Percentiles rank a stretch among this genome's conserved stretches.
phyloP scores from a whole-genome alignment of 1,140 invertebrate genomes.

The Cotesia glomerata region DNA sequence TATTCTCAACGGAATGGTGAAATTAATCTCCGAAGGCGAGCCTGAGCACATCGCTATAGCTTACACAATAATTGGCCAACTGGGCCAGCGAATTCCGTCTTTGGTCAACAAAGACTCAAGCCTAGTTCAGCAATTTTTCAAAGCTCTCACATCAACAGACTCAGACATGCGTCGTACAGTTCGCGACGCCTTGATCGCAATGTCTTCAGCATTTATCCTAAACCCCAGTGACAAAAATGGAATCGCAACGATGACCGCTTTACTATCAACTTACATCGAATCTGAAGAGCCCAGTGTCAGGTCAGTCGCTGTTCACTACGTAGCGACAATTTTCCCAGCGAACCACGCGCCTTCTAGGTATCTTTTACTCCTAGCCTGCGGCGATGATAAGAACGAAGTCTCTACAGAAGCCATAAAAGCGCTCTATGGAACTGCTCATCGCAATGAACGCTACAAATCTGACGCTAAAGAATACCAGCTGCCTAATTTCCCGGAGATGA shows the following conservation, averaged over 20 bases:
- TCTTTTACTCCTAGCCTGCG: conserved; percentile 81
- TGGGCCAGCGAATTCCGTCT: conserved; percentile 72
- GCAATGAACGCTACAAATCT: conserved; percentile 55
- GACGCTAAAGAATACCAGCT: conserved; percentile 47
- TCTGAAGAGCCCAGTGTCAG: conserved; percentile 59
- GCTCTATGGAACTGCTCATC: conserved; percentile 69
- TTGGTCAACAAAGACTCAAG: conserved; percentile 73
- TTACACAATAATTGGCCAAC: conserved; percentile 77
- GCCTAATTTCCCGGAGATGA: conserved; percentile 68
- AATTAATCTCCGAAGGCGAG: conserved; percentile 62
- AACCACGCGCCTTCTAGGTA: conserved; percentile 84
- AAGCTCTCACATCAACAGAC: conserved; percentile 67
- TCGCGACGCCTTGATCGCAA: conserved; percentile 67
- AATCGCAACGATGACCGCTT: conserved; percentile 64
- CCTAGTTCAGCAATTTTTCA: conserved; percentile 72
- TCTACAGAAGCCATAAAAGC: conserved; percentile 74
- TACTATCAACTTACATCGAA: conserved; percentile 60
- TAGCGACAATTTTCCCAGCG: conserved; percentile 79
- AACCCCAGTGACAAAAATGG: conserved; percentile 49
- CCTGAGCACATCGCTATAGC: conserved; percentile 72
- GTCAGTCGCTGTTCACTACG: conserved; percentile 83
- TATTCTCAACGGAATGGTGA: conserved; percentile 58
- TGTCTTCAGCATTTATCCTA: conserved; percentile 65
- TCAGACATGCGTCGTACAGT: conserved; percentile 64
- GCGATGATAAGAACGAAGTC: conserved; percentile 84